Base-by-base conservation (phyloP, 1,140 invertebrate genomes). In the Phocides pigmalion region DNA sequence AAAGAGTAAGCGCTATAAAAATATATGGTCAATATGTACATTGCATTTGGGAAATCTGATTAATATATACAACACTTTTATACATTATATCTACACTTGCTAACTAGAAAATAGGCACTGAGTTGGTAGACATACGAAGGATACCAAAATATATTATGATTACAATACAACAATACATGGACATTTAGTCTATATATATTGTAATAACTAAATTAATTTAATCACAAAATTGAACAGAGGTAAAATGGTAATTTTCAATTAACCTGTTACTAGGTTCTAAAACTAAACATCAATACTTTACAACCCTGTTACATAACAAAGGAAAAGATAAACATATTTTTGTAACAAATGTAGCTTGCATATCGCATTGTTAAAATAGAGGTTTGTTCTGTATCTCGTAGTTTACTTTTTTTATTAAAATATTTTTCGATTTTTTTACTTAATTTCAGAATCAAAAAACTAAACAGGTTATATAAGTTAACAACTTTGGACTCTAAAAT, bases 11-110 rank as follows among this genome's bases (percentile, higher is more conserved):
- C 25, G 32, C 16, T 46, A 53, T 64, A 47, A 32, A 64, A 64
- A 37, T 47, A 54, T 35, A 37, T 64, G 14, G 62, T 53, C 25
- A 46, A 35, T 47, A 54, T 44, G n/a, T 51, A 59, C 25, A 46
- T 49, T 4, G 25, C 28, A 35, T 32, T 28, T 50, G 47, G n/a
- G 14, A 15, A 50, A 50, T 17, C 2, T 32, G 47, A 50, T 39
- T 15, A 5, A 6, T 54, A 54, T 54, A 20, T 56, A 56, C 53
- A 56, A 56, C 8, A 8, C 25, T 20, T 54, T 44, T 42, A 28
- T 17, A 56, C 39, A 56, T 54, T 41, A 4, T 56, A 56, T 56
- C 0, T 41, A 54, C 17, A 54, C 35, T 12, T 20, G 0, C 6
- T 42, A 44, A 47, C 19, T 11, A 22, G 8, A 25, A 22, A 42